These are phyloP conservation scores for Drosophila sucinea DNA, from an alignment of 1,140 invertebrate genomes.

Conservation along the genomic window DNA sequence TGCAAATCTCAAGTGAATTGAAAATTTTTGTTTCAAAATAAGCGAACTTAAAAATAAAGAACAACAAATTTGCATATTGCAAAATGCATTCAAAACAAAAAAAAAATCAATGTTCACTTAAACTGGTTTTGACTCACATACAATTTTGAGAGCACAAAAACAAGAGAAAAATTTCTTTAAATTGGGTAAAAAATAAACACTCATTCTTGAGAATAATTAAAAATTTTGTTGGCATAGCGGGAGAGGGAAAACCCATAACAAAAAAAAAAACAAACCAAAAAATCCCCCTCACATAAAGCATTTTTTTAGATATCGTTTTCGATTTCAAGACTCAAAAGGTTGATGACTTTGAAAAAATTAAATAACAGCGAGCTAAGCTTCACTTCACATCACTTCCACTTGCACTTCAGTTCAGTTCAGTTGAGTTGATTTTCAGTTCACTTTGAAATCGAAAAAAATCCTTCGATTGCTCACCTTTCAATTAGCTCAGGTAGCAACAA, in stretches of 20 bases:
- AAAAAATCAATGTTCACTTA: conserved; percentile 20
- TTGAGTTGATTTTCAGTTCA: neutral
- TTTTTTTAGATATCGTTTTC: neutral
- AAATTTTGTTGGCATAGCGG: neutral
- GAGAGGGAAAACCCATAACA: neutral
- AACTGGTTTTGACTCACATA: conserved; percentile 38
- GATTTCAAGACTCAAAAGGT: neutral
- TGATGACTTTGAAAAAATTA: neutral
- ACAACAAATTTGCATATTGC: conserved; percentile 62
- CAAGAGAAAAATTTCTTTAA: conserved; percentile 16
- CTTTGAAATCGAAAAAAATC: neutral
- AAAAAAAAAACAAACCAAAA: neutral
- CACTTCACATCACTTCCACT: neutral
- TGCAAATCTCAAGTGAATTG: conserved; percentile 45
- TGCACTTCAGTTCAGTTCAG: neutral
- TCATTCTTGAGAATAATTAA: conserved; percentile 17
- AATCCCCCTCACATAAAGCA: neutral
- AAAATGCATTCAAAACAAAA: conserved; percentile 53
- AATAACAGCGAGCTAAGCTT: neutral
- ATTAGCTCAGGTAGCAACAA: neutral
- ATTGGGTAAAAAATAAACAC: conserved; percentile 41
- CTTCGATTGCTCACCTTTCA: neutral
- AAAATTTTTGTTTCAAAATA: conserved; percentile 39
- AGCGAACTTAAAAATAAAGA: conserved; percentile 10
- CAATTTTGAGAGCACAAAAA: conserved; percentile 29